Base-by-base conservation (phyloP, 1,140 invertebrate genomes). In the Sycophila sp. region DNA sequence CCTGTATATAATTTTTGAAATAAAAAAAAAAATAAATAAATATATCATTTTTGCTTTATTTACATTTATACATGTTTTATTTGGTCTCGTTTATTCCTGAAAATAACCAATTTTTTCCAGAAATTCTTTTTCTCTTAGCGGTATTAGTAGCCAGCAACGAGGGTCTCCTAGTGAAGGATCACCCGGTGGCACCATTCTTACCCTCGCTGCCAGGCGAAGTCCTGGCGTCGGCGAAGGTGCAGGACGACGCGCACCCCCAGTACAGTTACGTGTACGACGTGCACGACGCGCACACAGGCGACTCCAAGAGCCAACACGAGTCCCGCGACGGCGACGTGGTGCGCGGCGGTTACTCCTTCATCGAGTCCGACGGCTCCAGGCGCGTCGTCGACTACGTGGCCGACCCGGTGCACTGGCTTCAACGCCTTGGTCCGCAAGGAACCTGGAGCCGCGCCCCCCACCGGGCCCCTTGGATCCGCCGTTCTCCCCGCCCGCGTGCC, bases 321-420 rank as follows among this genome's bases (percentile, higher is more conserved):
- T 34, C 17, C n/a, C 45, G 65, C 2, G 69, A 71, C 13, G 69
- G 62, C 13, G 69, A 47, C 15, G 38, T 72, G 0, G 71, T 72
- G 0, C 66, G 62, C 1, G 71, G 71, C 0, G 42, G 66, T 4
- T 73, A 73, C 30, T 65, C 78, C 28, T 77, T 87, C 19, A 72
- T 87, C 28, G 86, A 87, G 69, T 77, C 87, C 7, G 87, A 88
- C 76, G 87, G 87, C 34, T 79, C 79, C 6, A 78, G 85, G 15
- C 76, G 86, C 49, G 76, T 86, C 26, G 87, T 88, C 6, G 84
- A 87, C 51, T 88, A 88, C 77, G 82, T 82, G 4, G 85, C 86
- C 6, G 86, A 87, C 69, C 77, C 84, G 8, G 64, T 84, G 28
- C 81, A 80, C n/a, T 63, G 87, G 86, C 51, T 87, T 87, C 77